Evolutionary conservation across 2,888 invertebrate species (phyloP).

Genomic region (Ophion costatus): DNA sequence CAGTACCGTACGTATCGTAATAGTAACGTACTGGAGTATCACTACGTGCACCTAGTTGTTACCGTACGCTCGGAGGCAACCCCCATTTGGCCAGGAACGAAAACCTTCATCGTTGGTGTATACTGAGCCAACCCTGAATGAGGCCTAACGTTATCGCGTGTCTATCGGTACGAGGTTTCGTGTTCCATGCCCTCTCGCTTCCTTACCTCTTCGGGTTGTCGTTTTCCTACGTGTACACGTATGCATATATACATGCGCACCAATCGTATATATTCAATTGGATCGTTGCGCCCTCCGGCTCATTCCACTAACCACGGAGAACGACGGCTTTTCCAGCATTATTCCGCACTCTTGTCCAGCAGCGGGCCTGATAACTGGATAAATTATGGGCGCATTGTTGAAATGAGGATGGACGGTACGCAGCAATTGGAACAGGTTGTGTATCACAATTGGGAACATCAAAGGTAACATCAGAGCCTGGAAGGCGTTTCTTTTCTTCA

Average conservation of each 20-base stretch:
- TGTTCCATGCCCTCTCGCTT: slow-evolving; percentile 10
- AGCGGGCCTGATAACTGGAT: neutral
- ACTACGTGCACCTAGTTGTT: slow-evolving; percentile 31
- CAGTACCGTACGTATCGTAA: slow-evolving; percentile 22
- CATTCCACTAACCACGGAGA: neutral
- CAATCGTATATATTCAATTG: neutral
- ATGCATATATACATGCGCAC: neutral
- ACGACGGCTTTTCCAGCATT: neutral
- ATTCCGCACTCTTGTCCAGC: neutral
- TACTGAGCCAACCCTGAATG: neutral
- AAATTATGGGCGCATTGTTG: neutral
- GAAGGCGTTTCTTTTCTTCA: neutral
- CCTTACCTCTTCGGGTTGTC: neutral
- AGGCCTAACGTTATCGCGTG: slow-evolving; percentile 39
- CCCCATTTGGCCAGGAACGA: slow-evolving; percentile 36
- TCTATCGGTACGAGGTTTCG: slow-evolving; percentile 19
- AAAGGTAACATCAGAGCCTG: neutral
- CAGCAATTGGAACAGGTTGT: neutral
- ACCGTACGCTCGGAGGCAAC: slow-evolving; percentile 11
- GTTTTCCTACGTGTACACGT: neutral
- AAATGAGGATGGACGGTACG: neutral
- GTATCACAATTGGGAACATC: neutral
- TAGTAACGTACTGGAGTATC: slow-evolving; percentile 36
- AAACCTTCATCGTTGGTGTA: slow-evolving; percentile 23
- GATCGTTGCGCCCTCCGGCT: neutral